A percentile compares a stretch with the other conserved stretches of the same genome.
Conservation (phyloP, 1,140 invertebrate species). For the Panagrolaimus sp. region DNA sequence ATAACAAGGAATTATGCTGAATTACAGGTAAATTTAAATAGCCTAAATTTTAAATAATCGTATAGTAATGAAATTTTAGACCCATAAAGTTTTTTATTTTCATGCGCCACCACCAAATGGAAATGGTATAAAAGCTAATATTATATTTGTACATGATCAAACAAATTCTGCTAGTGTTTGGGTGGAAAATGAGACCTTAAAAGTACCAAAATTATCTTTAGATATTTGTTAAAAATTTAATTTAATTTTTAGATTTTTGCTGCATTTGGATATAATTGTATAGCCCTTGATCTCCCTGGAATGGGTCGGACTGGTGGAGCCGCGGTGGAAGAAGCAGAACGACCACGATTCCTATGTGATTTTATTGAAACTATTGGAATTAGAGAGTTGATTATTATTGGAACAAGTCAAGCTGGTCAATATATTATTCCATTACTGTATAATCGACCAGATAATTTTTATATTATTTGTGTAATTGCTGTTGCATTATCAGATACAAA, state of each 20-base stretch:
- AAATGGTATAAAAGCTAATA: slow-evolving; percentile 8
- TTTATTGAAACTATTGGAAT: not conserved
- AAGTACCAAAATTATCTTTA: not conserved
- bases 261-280: slow-evolving; percentile 3
- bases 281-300: slow-evolving; percentile 9
- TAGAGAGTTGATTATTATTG: slow-evolving; percentile 15
- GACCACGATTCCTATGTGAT: slow-evolving; percentile 1
- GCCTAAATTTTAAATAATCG: not conserved
- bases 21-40: not conserved
- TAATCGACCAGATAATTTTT: slow-evolving; percentile 7
- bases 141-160: slow-evolving; percentile 8
- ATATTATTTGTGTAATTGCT: slow-evolving; percentile 17
- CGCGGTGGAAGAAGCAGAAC: not conserved
- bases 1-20: slow-evolving; percentile 8
- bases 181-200: not conserved
- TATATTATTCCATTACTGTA: slow-evolving; percentile 28
- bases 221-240: not conserved
- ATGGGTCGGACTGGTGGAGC: slow-evolving; percentile 8
- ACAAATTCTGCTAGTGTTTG: not conserved
- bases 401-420: slow-evolving; percentile 25
- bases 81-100: slow-evolving; percentile 8
- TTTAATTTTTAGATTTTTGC: slow-evolving; percentile 6
- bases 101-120: slow-evolving; percentile 5
- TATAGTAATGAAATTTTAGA: not conserved
- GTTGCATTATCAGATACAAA: slow-evolving; percentile 24